Evolutionary conservation across 2,888 invertebrate species (phyloP).

Genomic region (Netelia melanura): DNA sequence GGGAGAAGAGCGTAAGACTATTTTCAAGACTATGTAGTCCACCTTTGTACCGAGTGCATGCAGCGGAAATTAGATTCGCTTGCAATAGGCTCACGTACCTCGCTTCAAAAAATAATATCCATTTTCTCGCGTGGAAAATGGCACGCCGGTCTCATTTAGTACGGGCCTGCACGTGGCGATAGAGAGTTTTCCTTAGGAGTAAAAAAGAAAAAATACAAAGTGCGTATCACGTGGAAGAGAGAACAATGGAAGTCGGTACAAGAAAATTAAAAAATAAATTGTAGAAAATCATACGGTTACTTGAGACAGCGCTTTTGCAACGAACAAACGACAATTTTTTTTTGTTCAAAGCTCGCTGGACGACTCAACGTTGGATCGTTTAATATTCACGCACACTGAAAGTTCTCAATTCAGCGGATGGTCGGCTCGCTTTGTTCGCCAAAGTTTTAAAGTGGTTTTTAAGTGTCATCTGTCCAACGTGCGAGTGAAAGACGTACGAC

Average conservation of each 20-base stretch:
- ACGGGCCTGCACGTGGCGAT: background rate
- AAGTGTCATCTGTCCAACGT: constrained; percentile 79
- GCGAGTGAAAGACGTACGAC: constrained; percentile 67
- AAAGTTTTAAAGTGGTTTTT: constrained; percentile 82
- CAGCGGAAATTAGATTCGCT: constrained; percentile 63
- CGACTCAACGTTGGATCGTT: background rate
- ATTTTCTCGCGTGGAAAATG: constrained; percentile 38
- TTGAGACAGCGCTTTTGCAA: too few relatives aligned
- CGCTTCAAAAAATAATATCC: constrained; percentile 45
- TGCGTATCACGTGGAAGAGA: background rate
- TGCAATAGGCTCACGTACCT: constrained; percentile 63
- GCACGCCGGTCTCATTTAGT: background rate
- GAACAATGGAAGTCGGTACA: background rate
- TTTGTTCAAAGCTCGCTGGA: background rate
- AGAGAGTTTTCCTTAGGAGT: background rate
- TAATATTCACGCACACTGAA: background rate
- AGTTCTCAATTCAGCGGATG: background rate
- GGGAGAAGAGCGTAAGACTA: constrained; percentile 7
- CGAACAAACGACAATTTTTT: too few relatives aligned
- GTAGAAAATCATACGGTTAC: too few relatives aligned
- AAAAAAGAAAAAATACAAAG: constrained; percentile 8
- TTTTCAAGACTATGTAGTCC: constrained; percentile 1
- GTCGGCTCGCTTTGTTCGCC: constrained; percentile 70
- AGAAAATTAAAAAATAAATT: too few relatives aligned
- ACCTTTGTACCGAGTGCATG: constrained; percentile 1